Evolutionary conservation across 2,113 vertebrate species (phyloP).

Genomic region (Sander lucioperca): DNA sequence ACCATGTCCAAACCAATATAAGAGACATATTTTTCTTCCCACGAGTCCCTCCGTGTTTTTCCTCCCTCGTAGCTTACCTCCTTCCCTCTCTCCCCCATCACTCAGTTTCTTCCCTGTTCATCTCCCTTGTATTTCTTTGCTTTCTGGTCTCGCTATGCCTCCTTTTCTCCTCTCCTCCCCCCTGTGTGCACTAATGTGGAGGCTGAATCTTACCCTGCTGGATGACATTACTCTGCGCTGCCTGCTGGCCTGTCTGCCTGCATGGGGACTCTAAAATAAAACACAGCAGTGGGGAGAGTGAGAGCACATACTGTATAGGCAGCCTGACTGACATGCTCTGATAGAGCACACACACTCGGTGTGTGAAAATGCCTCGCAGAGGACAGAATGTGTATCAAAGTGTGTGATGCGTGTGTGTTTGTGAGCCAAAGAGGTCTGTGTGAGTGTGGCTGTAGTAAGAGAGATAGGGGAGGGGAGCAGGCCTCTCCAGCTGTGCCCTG

Average conservation of each 20-base stretch:
- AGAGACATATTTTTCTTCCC: conserved; percentile 34
- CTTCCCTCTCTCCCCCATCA: conserved; percentile 5
- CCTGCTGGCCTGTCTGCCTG: conserved; percentile 77
- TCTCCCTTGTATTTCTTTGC: conserved; percentile 37
- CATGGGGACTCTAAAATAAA: conserved; percentile 81
- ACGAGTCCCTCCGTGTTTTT: background rate
- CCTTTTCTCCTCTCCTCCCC: conserved; percentile 25
- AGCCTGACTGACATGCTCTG: conserved; percentile 75
- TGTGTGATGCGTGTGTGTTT: conserved; percentile 50
- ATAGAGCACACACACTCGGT: conserved; percentile 48
- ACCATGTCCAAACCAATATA: background rate
- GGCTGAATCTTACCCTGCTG: conserved; percentile 78
- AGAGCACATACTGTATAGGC: conserved; percentile 70
- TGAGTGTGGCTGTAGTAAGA: conserved; percentile 15
- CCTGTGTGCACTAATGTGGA: conserved; percentile 68
- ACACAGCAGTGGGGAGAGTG: conserved; percentile 70
- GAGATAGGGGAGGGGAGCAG: conserved; percentile 28
- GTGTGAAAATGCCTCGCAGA: conserved; percentile 52
- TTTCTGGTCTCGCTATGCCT: conserved; percentile 32
- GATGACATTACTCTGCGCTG: conserved; percentile 79
- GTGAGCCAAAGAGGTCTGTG: conserved; percentile 26
- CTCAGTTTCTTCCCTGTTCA: conserved; percentile 12
- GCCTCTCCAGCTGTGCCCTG: conserved; percentile 80
- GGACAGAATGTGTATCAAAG: conserved; percentile 68
- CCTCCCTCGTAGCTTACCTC: conserved; percentile 1